A percentile compares a stretch with the other conserved stretches of the same genome.
phyloP scores from a whole-genome alignment of 2,888 invertebrate species.

The Cryptops parisi region DNA sequence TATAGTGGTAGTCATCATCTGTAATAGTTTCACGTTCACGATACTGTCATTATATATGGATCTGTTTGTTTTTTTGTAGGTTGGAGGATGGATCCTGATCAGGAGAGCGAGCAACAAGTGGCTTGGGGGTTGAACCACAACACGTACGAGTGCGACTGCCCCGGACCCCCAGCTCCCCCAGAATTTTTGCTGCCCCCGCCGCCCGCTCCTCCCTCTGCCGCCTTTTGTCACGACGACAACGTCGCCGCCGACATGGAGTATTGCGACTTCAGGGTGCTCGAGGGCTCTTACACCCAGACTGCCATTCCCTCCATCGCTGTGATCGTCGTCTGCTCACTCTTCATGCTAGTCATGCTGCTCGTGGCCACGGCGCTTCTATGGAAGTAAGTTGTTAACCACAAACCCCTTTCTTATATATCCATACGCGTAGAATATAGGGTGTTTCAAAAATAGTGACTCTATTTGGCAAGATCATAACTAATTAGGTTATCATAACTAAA shows the following conservation, averaged over 20 bases:
- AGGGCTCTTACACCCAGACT: conserved; percentile 18
- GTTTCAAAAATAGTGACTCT: too few relatives aligned
- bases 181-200: conserved; percentile 25
- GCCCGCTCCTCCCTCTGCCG: conserved; percentile 24
- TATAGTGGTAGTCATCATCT: too few relatives aligned
- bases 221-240: conserved; percentile 14
- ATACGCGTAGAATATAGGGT: too few relatives aligned
- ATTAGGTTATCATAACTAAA: background rate
- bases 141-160: conserved; percentile 16
- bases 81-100: conserved; percentile 8
- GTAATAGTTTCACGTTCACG: too few relatives aligned
- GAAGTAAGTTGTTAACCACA: too few relatives aligned
- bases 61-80: background rate
- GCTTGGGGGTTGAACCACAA: conserved; percentile 8
- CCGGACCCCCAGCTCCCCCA: conserved; percentile 17
- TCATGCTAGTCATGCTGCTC: conserved; percentile 18
- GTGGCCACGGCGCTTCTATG: conserved; percentile 17
- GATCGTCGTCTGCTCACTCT: conserved; percentile 18
- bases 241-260: conserved; percentile 20
- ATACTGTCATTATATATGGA: too few relatives aligned
- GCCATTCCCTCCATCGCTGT: conserved; percentile 18
- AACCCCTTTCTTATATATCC: too few relatives aligned
- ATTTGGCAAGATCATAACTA: too few relatives aligned
- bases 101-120: background rate
- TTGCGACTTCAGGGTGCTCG: conserved; percentile 17